These are phyloP conservation scores for Macrocentrus cingulum DNA, from an alignment of 1,140 invertebrate genomes.

Conservation along the genomic window DNA sequence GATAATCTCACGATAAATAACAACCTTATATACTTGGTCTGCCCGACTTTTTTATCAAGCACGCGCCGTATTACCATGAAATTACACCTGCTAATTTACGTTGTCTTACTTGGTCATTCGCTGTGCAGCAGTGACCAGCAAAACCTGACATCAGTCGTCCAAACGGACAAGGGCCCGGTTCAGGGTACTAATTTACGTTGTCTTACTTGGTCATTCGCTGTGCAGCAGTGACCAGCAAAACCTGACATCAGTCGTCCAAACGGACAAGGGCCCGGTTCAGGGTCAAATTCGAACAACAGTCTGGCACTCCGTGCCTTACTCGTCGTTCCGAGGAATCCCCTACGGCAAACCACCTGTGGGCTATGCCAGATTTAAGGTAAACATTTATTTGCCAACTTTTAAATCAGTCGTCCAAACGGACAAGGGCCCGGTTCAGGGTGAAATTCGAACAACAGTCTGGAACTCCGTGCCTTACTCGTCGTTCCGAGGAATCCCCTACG, in stretches of 20 bases:
- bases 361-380: constrained; percentile 20
- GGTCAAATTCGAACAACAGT: constrained; percentile 4
- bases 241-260: neutral
- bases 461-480: constrained; percentile 5
- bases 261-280: constrained; percentile 7
- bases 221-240: neutral
- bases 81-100: no score
- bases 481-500: no score
- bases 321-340: constrained; percentile 13
- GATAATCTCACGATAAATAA: no score
- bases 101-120: neutral
- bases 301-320: neutral
- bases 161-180: constrained; percentile 10
- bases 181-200: no score
- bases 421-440: neutral
- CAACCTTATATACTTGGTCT: no score
- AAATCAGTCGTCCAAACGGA: constrained; percentile 8
- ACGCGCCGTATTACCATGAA: no score
- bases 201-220: neutral
- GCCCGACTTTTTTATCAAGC: no score
- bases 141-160: neutral
- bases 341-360: constrained; percentile 17
- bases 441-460: neutral
- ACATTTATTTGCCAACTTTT: neutral
- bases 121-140: neutral